phyloP scores from a whole-genome alignment of 37 sponge, comb jelly and placozoan genomes.

The Aplysina aerophoba region DNA sequence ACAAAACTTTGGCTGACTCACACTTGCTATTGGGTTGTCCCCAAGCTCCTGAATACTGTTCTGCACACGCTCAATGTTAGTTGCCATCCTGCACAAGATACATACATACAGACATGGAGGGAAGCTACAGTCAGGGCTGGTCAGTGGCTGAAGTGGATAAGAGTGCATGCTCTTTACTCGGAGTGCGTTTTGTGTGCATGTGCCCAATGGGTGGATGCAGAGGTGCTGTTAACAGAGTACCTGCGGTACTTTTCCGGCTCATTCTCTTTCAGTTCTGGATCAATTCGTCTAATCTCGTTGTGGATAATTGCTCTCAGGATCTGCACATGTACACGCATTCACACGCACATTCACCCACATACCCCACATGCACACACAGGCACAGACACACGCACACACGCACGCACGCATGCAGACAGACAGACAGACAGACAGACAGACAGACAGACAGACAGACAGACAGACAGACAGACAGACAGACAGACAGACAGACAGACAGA shows the following conservation, averaged over 20 bases:
- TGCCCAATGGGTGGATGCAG: neutral
- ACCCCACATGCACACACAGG: no score
- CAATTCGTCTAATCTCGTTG: slow-evolving; percentile 71
- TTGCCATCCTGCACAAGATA: neutral
- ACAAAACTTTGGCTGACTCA: no score
- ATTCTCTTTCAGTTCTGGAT: slow-evolving; percentile 61
- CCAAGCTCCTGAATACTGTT: neutral
- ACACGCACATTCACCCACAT: no score
- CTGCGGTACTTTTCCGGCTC: slow-evolving; percentile 9
- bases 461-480: slow-evolving; percentile 16
- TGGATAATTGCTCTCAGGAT: slow-evolving; percentile 68
- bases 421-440: neutral
- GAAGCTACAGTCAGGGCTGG: no score
- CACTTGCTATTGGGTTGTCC: slow-evolving; percentile 29
- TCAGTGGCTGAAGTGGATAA: no score
- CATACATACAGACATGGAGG: no score
- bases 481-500: slow-evolving; percentile 1
- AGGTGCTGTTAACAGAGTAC: neutral
- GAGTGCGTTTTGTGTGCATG: neutral
- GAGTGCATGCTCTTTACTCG: neutral
- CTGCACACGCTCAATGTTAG: slow-evolving; percentile 22
- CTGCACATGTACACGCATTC: neutral
- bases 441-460: neutral
- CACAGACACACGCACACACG: no score
- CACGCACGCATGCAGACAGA: neutral